Evolutionary conservation across 2,797 vertebrate genomes (phyloP).

Genomic region (Myotis pilosus): DNA sequence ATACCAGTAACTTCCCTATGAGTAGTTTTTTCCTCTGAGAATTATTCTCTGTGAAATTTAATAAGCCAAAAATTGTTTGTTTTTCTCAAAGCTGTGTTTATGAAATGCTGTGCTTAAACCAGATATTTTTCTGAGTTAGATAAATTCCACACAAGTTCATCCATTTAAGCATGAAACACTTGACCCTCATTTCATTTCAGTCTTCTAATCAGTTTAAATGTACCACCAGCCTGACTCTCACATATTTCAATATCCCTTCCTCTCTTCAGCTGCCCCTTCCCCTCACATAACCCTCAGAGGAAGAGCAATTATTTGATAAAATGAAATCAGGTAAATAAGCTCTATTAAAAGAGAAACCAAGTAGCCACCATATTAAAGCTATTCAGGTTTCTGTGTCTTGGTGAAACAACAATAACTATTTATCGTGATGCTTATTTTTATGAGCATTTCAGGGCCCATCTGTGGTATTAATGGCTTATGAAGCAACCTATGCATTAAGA

Average conservation of each 20-base stretch:
- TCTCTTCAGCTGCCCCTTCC: neutral
- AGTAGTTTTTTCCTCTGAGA: slow-evolving; percentile 7
- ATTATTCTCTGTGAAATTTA: slow-evolving; percentile 44
- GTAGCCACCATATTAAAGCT: slow-evolving; percentile 61
- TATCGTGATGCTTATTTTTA: slow-evolving; percentile 60
- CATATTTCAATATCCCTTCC: slow-evolving; percentile 30
- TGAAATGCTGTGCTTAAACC: slow-evolving; percentile 51
- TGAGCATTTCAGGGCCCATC: slow-evolving; percentile 60
- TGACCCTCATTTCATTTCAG: slow-evolving; percentile 54
- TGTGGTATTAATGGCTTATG: slow-evolving; percentile 70
- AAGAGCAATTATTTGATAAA: slow-evolving; percentile 71
- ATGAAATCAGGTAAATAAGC: slow-evolving; percentile 70
- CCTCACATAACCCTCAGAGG: slow-evolving; percentile 56
- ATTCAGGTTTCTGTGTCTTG: slow-evolving; percentile 46
- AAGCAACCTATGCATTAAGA: slow-evolving; percentile 67
- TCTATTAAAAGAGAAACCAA: slow-evolving; percentile 67
- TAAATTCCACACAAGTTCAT: slow-evolving; percentile 37
- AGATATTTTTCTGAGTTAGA: slow-evolving; percentile 51
- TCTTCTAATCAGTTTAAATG: slow-evolving; percentile 52
- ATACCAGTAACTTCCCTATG: neutral
- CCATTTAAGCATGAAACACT: slow-evolving; percentile 24
- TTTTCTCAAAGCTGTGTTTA: slow-evolving; percentile 49
- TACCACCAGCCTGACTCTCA: neutral
- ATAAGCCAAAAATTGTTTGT: neutral
- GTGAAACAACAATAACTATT: slow-evolving; percentile 61